phyloP scores from a whole-genome alignment of 2,888 invertebrate species.

The Buathra laborator region DNA sequence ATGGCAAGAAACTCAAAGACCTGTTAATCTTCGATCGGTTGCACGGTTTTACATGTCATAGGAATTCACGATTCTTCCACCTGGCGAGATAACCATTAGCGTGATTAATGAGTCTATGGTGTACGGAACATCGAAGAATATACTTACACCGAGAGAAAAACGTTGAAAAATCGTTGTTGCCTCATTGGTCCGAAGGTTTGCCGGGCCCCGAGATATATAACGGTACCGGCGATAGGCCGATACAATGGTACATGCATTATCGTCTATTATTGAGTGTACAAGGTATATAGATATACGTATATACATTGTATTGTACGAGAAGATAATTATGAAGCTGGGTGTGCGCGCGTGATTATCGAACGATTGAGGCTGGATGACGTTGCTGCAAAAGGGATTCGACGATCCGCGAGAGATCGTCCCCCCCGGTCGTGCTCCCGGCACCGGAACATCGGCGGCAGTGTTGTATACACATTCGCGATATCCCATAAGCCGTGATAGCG shows the following conservation, averaged over 20 bases:
- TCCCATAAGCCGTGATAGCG: constrained; percentile 12
- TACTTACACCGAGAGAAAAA: not conserved
- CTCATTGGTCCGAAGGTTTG: not conserved
- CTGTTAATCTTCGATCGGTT: not conserved
- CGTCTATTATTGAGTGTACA: constrained; percentile 43
- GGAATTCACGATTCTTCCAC: constrained; percentile 19
- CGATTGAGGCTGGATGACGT: constrained; percentile 62
- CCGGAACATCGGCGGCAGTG: constrained; percentile 35
- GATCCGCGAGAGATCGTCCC: constrained; percentile 26
- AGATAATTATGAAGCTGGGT: constrained; percentile 46
- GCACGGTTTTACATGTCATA: not conserved
- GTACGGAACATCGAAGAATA: not conserved
- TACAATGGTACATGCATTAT: constrained; percentile 52
- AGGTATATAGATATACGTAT: constrained; percentile 8
- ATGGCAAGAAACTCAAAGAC: not conserved
- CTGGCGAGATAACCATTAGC: constrained; percentile 19
- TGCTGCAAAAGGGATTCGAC: constrained; percentile 8
- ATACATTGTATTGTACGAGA: constrained; percentile 3
- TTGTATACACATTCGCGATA: constrained; percentile 29
- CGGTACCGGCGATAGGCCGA: constrained; percentile 26
- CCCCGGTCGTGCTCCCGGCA: constrained; percentile 9
- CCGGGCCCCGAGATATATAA: not conserved
- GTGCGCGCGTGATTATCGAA: constrained; percentile 43
- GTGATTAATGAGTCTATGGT: constrained; percentile 40
- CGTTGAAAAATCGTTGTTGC: constrained; percentile 35